These are phyloP conservation scores for Ramazzottius varieornatus DNA, from an alignment of 2,888 invertebrate genomes.

Conservation along the genomic window DNA sequence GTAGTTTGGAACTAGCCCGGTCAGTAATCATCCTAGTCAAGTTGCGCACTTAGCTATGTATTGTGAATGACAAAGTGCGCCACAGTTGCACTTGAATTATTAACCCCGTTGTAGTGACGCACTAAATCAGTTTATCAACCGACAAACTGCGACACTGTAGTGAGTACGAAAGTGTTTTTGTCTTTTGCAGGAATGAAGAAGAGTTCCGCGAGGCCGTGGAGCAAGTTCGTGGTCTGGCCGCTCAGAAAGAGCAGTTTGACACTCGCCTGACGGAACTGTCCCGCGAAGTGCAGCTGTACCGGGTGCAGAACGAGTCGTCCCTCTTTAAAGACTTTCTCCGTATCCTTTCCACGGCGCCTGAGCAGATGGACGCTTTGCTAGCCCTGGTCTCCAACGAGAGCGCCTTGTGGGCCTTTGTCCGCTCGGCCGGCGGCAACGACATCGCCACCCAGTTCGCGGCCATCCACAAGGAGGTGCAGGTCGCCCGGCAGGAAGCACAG, in stretches of 20 bases:
- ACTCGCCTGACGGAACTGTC: not conserved
- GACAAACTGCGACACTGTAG: too few species aligned
- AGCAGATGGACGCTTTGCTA: not conserved
- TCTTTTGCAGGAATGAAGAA: not conserved
- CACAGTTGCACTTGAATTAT: too few species aligned
- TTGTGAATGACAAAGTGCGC: too few species aligned
- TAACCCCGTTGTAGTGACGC: too few species aligned
- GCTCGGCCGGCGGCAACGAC: not conserved
- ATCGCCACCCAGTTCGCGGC: not conserved
- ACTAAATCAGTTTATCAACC: too few species aligned
- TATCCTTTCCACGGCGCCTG: not conserved
- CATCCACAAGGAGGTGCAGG: not conserved
- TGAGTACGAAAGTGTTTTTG: not conserved
- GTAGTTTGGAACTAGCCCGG: too few species aligned
- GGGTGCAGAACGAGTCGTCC: not conserved
- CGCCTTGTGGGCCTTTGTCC: not conserved
- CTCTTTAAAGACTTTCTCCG: not conserved
- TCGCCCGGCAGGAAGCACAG: not conserved
- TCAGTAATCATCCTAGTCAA: too few species aligned
- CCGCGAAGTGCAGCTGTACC: not conserved
- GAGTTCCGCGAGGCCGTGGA: not conserved
- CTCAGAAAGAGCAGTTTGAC: not conserved
- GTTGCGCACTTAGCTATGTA: too few species aligned
- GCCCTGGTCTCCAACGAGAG: not conserved
- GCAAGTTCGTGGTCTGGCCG: not conserved